Percentiles rank a stretch among this genome's conserved stretches.
Evolutionary conservation across 2,888 invertebrate genomes (phyloP).

Genomic region (Pyrrhia umbra): DNA sequence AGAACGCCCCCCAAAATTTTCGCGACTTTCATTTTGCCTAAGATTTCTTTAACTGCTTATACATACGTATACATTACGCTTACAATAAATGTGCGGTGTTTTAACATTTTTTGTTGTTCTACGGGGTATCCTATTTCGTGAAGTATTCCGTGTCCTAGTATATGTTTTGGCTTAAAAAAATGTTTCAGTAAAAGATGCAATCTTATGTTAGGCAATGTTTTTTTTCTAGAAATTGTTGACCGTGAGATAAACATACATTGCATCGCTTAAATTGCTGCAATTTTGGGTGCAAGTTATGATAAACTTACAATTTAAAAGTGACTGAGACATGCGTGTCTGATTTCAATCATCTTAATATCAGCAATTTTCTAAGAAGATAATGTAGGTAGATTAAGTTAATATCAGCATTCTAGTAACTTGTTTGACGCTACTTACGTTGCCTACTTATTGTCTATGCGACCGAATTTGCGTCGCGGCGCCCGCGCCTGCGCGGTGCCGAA

Average conservation of each 20-base stretch:
- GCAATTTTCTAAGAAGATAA: conserved; percentile 33
- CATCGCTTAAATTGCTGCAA: conserved; percentile 46
- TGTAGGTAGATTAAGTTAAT: neutral
- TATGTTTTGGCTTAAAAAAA: too few relatives aligned
- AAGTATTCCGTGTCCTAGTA: too few relatives aligned
- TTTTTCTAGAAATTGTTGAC: conserved; percentile 35
- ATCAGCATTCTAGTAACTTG: conserved; percentile 16
- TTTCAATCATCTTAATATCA: conserved; percentile 52
- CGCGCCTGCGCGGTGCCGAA: conserved; percentile 14
- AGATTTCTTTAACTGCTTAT: too few relatives aligned
- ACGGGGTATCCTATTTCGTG: too few relatives aligned
- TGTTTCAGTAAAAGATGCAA: conserved; percentile 16
- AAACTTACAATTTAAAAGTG: conserved; percentile 10
- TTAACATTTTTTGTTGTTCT: too few relatives aligned
- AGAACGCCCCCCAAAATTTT: too few relatives aligned
- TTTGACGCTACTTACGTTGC: conserved; percentile 17
- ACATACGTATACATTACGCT: too few relatives aligned
- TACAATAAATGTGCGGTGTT: too few relatives aligned
- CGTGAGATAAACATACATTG: conserved; percentile 38
- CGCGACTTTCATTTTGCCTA: too few relatives aligned
- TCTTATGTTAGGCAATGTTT: conserved; percentile 25
- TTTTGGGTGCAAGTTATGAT: conserved; percentile 30
- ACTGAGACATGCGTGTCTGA: conserved; percentile 33
- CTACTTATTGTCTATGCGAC: conserved; percentile 18
- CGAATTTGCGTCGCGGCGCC: neutral